Percentiles rank a stretch among this genome's conserved stretches.
Evolutionary conservation across 2,797 vertebrate species (phyloP).

Genomic region (Limnodromus scolopaceus): DNA sequence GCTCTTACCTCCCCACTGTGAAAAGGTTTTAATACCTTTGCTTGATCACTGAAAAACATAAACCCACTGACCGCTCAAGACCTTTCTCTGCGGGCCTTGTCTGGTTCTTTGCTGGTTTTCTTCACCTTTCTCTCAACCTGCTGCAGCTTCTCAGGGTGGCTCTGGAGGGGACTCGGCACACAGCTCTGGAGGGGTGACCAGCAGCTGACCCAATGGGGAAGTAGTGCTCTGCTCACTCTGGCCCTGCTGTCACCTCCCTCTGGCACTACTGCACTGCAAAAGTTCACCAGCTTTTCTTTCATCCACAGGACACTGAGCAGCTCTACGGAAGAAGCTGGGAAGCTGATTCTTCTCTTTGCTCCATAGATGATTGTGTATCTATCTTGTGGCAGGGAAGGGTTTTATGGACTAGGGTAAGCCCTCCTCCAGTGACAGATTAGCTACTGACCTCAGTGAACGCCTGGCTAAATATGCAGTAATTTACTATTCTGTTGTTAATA

Average conservation of each 20-base stretch:
- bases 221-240: accelerated
- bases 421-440: not conserved
- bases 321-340: not conserved
- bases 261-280: not conserved
- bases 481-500: not conserved
- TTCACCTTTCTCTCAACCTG: not conserved
- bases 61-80: not conserved
- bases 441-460: not conserved
- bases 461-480: not conserved
- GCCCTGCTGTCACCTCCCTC: not conserved
- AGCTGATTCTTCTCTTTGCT: not conserved
- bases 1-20: not conserved
- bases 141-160: not conserved
- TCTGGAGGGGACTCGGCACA: accelerated
- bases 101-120: not conserved
- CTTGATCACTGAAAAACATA: not conserved
- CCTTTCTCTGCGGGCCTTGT: not conserved
- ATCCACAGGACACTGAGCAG: not conserved
- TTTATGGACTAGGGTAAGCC: not conserved
- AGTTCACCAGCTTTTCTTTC: not conserved
- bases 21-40: not conserved
- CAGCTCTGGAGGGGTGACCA: not conserved
- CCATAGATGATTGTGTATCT: not conserved
- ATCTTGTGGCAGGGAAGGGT: not conserved
- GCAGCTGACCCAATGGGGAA: accelerated